Evolutionary conservation across 1,140 invertebrate species (phyloP), one percentile per base, ranked within the genome.

Genomic region (Phthorimaea operculella): DNA sequence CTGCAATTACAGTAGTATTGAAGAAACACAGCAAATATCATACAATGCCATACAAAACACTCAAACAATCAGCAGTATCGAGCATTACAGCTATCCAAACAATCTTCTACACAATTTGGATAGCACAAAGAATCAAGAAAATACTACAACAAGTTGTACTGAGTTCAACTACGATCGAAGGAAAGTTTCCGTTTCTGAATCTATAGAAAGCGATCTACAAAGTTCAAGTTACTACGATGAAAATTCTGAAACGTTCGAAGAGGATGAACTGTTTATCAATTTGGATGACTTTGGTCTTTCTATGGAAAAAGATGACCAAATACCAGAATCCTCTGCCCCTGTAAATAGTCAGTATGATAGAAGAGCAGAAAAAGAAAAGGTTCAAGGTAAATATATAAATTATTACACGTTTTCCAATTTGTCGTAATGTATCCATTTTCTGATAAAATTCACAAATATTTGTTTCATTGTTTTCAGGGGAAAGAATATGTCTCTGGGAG

Each of bases 401-500:
- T 10, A 28, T 28, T 6, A 4, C 21, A 28, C 6, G 21, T 28
- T 2, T 2, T 2, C 6, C 21, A 4, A 28, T 6, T 28, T 28
- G 21, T 28, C 36, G 36, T 39, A 10, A 39, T 44, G 11, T 33
- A 5, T 21, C 1, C 1, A 3, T 33, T 48, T 17, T 36, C n/a
- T 50, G 44, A 34, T 45, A 14, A 57, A 14, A 52, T 44, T n/a
- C 9, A 12, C 9, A 16, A 4, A 52, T 14, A 56, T 33, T n/a
- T 55, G 47, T n/a, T 28, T 47, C 15, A 56, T 47, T 58, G 36
- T 58, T 85, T 83, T 64, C 59, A 86, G 85, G 79, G 63, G 84
- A 86, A 64, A 70, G 79, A 64, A 60, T 72, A 47, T 98, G 96
- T 74, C 88, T 90, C 52, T 98, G 96, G 96, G 90, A 93, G 36